A percentile compares a stretch with the other conserved stretches of the same genome.
Conservation (phyloP, 2,888 invertebrate species). For the Tetropium fuscum region DNA sequence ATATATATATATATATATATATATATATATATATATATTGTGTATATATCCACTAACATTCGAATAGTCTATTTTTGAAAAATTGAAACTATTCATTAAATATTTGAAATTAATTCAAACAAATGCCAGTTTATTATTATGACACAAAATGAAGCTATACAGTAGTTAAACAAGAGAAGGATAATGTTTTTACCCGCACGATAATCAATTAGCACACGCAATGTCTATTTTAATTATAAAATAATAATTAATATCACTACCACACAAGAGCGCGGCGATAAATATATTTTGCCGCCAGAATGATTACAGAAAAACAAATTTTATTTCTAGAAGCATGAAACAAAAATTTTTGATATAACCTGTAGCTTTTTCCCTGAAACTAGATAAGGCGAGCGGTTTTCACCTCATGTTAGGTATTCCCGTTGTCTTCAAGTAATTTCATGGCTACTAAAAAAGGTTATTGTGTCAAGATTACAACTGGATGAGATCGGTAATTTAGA, state of each 20-base stretch:
- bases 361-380: conserved; percentile 15
- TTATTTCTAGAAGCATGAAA: conserved; percentile 5
- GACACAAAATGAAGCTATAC: too few species aligned
- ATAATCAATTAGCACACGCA: too few species aligned
- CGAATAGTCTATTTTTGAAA: too few species aligned
- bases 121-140: too few species aligned
- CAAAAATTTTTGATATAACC: background rate
- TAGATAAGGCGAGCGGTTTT: conserved; percentile 19
- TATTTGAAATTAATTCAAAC: too few species aligned
- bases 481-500: conserved; percentile 47
- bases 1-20: too few species aligned
- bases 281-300: conserved; percentile 7
- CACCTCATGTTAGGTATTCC: conserved; percentile 35
- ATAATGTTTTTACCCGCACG: too few species aligned
- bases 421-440: conserved; percentile 46
- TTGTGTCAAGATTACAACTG: conserved; percentile 48
- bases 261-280: conserved; percentile 7
- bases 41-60: too few species aligned
- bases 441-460: conserved; percentile 48
- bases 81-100: too few species aligned
- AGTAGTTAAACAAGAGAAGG: too few species aligned
- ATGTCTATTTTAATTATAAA: conserved; percentile 10
- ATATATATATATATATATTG: too few species aligned
- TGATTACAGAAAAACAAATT: conserved; percentile 1
- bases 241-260: conserved; percentile 3